These are phyloP conservation scores for Cyclophora punctaria DNA, from an alignment of 2,888 invertebrate genomes.

Conservation along the genomic window DNA sequence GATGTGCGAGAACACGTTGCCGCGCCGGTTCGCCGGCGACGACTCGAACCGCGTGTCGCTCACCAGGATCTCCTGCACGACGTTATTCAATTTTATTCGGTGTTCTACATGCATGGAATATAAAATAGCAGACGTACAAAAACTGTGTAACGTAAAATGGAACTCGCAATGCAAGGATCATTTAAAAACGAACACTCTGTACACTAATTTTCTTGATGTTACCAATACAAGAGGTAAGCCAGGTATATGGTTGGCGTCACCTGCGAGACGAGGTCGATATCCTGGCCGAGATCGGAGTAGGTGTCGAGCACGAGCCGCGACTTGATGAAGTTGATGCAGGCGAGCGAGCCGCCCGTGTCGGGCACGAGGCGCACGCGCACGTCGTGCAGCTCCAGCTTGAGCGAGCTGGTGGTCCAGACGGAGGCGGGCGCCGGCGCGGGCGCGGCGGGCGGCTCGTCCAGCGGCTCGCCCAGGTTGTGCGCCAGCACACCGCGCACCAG, in stretches of 20 bases:
- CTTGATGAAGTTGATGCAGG: conserved; percentile 93
- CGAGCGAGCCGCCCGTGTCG: conserved; percentile 78
- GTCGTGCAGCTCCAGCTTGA: conserved; percentile 88
- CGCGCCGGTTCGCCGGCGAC: conserved; percentile 80
- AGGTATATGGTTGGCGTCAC: conserved; percentile 41
- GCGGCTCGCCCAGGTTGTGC: conserved; percentile 91
- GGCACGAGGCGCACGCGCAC: conserved; percentile 84
- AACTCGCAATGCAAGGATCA: too few relatives aligned
- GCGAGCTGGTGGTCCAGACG: conserved; percentile 86
- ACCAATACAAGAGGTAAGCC: too few relatives aligned
- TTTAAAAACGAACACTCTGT: too few relatives aligned
- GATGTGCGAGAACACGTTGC: conserved; percentile 92
- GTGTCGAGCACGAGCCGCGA: conserved; percentile 90
- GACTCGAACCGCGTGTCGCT: conserved; percentile 82
- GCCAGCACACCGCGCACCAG: conserved; percentile 89
- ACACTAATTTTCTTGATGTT: too few relatives aligned
- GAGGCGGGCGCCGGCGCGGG: conserved; percentile 9
- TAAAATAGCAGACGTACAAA: too few relatives aligned
- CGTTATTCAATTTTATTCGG: too few relatives aligned
- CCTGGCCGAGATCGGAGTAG: conserved; percentile 91
- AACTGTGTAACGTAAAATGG: too few relatives aligned
- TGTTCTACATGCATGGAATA: too few relatives aligned
- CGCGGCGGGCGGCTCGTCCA: conserved; percentile 34
- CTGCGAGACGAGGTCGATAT: conserved; percentile 93
- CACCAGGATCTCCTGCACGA: conserved; percentile 79